Evolutionary conservation across 2,888 invertebrate genomes (phyloP).

Genomic region (Heliconius ismenius): DNA sequence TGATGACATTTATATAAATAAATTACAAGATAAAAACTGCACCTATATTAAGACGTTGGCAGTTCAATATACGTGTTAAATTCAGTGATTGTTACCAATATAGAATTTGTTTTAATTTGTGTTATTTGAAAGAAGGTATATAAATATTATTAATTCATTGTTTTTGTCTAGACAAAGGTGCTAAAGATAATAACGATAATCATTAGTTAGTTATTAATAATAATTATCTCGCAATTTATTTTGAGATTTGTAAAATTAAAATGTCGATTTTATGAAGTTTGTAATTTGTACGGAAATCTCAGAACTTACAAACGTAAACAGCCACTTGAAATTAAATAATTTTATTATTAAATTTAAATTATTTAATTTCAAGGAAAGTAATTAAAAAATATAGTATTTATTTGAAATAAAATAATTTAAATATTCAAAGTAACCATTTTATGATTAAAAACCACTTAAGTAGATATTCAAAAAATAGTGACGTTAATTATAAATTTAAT

Average conservation of each 20-base stretch:
- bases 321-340: no score
- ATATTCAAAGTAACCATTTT: not conserved
- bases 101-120: not conserved
- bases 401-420: not conserved
- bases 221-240: not conserved
- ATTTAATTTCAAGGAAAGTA: no score
- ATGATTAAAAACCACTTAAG: not conserved
- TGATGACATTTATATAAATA: not conserved
- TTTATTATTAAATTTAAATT: no score
- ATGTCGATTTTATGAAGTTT: not conserved
- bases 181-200: not conserved
- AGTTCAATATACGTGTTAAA: constrained; percentile 4
- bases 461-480: not conserved
- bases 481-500: no score
- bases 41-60: not conserved
- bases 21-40: not conserved
- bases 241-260: no score
- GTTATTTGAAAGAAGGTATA: not conserved
- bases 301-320: no score
- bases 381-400: no score
- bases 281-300: not conserved
- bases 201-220: not conserved
- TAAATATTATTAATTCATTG: not conserved
- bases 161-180: not conserved
- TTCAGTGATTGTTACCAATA: constrained; percentile 5